Conservation (phyloP, 1,140 invertebrate genomes). For the Scaptomyza pallida region DNA sequence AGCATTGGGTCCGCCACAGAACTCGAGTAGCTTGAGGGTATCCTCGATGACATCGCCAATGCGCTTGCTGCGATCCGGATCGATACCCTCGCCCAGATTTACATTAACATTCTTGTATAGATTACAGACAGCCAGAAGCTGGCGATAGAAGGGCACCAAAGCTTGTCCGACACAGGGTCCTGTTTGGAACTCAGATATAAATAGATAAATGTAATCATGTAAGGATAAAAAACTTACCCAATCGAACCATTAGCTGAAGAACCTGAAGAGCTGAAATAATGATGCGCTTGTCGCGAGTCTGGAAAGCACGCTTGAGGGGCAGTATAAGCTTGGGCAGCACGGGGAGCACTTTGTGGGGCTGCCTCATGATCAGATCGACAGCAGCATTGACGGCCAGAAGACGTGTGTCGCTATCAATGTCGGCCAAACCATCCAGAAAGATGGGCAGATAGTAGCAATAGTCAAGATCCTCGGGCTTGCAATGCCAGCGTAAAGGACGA, state of each 20-base stretch:
- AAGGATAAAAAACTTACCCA: slow-evolving; percentile 85
- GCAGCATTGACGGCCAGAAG: slow-evolving; percentile 68
- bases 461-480: slow-evolving; percentile 89
- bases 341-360: slow-evolving; percentile 93
- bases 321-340: slow-evolving; percentile 96
- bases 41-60: slow-evolving; percentile 95
- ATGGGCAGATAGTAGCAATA: slow-evolving; percentile 96
- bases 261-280: slow-evolving; percentile 91
- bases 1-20: slow-evolving; percentile 95
- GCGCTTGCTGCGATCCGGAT: slow-evolving; percentile 92
- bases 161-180: slow-evolving; percentile 89
- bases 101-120: slow-evolving; percentile 95
- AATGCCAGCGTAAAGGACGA: slow-evolving; percentile 70
- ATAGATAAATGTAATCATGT: no score
- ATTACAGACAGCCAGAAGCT: slow-evolving; percentile 95
- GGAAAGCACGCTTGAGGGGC: slow-evolving; percentile 95
- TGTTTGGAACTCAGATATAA: no score
- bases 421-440: slow-evolving; percentile 92
- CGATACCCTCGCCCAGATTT: slow-evolving; percentile 90
- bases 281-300: slow-evolving; percentile 89
- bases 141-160: slow-evolving; percentile 96
- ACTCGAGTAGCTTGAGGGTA: slow-evolving; percentile 94
- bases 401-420: slow-evolving; percentile 66
- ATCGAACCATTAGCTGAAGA: slow-evolving; percentile 90
- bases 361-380: slow-evolving; percentile 87